Conservation (phyloP, 2,113 vertebrate genomes). For the Phalacrocorax brasilianus region DNA sequence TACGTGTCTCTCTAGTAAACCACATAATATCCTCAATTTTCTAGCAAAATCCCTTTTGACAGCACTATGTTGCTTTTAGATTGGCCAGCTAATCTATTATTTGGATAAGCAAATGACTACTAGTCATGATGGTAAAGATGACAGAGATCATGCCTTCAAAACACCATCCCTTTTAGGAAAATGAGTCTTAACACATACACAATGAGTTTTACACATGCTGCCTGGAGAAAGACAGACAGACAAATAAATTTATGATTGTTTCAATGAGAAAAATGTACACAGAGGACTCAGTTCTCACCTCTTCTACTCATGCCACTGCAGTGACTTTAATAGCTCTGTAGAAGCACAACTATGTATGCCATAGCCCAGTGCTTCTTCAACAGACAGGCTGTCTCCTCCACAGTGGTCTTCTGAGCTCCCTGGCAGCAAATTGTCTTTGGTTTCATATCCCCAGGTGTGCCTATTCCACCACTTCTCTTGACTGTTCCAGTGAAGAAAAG, state of each 20-base stretch:
- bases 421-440: background rate
- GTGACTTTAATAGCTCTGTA: background rate
- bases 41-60: background rate
- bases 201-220: background rate
- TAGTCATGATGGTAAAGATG: background rate
- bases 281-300: background rate
- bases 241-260: background rate
- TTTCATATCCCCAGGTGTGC: background rate
- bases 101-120: background rate
- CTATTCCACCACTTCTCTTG: background rate
- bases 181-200: background rate
- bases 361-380: background rate
- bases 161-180: background rate
- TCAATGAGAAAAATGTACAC: background rate
- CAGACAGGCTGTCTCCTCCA: background rate
- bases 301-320: background rate
- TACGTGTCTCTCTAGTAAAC: background rate
- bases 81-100: background rate
- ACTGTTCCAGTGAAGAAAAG: background rate
- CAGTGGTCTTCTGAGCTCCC: background rate
- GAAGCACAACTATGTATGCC: background rate
- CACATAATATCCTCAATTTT: background rate
- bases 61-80: background rate
- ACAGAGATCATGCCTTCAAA: background rate
- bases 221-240: background rate